Evolutionary conservation across 2,888 invertebrate genomes (phyloP).

Genomic region (Tenthredo notha): DNA sequence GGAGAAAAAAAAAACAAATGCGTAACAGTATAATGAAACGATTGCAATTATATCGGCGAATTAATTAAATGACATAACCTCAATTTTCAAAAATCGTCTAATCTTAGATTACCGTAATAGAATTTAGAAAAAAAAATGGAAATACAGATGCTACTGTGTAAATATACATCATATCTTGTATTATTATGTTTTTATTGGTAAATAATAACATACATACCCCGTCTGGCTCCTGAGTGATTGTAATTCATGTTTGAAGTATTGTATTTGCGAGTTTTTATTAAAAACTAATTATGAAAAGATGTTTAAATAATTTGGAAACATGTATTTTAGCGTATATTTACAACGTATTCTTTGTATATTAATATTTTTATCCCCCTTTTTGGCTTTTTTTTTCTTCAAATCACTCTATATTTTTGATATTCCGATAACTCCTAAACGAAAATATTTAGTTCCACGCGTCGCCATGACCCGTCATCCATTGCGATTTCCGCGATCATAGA

Average conservation of each 20-base stretch:
- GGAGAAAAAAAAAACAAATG: background rate
- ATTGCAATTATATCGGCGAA: background rate
- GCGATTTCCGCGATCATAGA: background rate
- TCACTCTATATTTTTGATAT: background rate
- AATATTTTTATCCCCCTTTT: background rate
- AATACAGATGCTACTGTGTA: background rate
- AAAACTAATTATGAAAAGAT: background rate
- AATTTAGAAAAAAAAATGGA: background rate
- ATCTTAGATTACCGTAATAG: too few species aligned
- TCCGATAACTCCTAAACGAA: background rate
- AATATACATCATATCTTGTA: constrained; percentile 1
- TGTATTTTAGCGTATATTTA: background rate
- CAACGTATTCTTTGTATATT: background rate
- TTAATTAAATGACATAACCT: background rate
- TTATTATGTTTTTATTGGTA: constrained; percentile 23
- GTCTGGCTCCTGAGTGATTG: constrained; percentile 72
- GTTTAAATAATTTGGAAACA: background rate
- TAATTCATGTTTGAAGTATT: constrained; percentile 70
- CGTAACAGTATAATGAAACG: background rate
- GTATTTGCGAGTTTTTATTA: background rate
- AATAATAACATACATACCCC: constrained; percentile 66
- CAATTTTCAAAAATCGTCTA: background rate
- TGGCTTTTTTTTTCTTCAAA: background rate
- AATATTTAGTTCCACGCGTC: constrained; percentile 46
- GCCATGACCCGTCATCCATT: constrained; percentile 44